Base-by-base conservation (phyloP, 2,113 vertebrate genomes). In the Scatophagus argus region DNA sequence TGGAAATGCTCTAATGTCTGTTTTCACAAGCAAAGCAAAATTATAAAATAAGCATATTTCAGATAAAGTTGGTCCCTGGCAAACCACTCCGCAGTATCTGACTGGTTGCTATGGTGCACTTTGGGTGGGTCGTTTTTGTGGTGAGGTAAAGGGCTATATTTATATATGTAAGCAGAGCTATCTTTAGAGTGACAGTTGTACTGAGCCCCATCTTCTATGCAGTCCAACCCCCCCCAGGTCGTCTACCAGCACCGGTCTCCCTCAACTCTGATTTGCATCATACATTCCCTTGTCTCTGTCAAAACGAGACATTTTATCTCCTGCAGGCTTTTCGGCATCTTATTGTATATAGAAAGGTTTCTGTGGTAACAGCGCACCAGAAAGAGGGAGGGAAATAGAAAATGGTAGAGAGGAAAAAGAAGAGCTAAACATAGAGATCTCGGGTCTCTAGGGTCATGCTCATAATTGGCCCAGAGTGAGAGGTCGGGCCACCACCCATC, bases 401-500 rank as follows among this genome's bases (percentile, higher is more conserved):
- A 36, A 60, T 10, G 23, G 71, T 56, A 65, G 41, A 47, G 19
- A 17, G 29, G 27, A 21, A 27, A 49, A 60, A n/a, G 44, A 14
- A 54, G 43, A 63, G 72, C 74, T 68, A 62, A 83, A 80, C 62
- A 62, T 31, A 55, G 63, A 87, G 87, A 75, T 77, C 66, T 84
- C 73, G 59, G 77, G 84, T 88, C 80, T 87, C 72, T 0, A 6
- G 83, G 87, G 87, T 89, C 89, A 69, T 23, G 47, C 83, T 77
- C 60, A 56, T 93, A 94, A 93, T 92, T 93, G 90, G 85, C 84
- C 80, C n/a, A 55, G 77, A 79, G 72, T 67, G 69, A 84, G 81
- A 79, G 83, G 80, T 79, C 75, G 54, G 65, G 43, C 51, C 41
- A 46, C 41, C 36, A 31, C 69, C 68, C 84, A 69, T 67, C 82